Base-by-base conservation (phyloP, 1,140 invertebrate genomes). In the Drosophila ogumai region DNA sequence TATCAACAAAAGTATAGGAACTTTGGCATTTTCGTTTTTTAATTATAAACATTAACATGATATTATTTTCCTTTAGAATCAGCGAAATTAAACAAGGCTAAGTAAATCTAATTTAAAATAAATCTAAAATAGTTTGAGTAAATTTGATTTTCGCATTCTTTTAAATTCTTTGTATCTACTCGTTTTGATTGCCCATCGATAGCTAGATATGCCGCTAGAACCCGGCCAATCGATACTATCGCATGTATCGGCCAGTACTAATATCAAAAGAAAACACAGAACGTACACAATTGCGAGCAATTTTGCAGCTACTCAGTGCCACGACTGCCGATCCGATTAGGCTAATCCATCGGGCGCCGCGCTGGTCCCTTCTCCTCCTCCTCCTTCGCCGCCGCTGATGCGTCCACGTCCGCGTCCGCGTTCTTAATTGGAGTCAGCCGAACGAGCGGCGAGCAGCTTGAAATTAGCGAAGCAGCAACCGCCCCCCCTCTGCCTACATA, bases 211-310 rank as follows among this genome's bases (percentile, higher is more conserved):
- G 36, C 15, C 25, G n/a, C 55, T 57, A 57, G 55, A 57, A 57
- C 38, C 6, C 22, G 22, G n/a, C 22, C 38, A 57, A 57, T 57
- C 55, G 55, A 57, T 57, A 57, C 55, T 57, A 57, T 57, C 55
- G 55, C 38, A 3, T 17, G 1, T 1, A 2, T 13, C 40, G 22
- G n/a, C 32, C 58, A 40, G 65, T 43, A 47, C 49, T 56, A 57
- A 69, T 55, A 55, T 55, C 50, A 69, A 68, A 57, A 50, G 49
- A 69, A 57, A 41, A 56, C 64, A 58, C 60, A 66, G 44, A 34
- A 67, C 61, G 44, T 46, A 66, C 69, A 73, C 52, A 73, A 61
- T 47, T 50, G 31, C 69, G 67, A 72, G 44, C 36, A 69, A 57
- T 41, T 71, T 72, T 41, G 68, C 66, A 36, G 28, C n/a, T 49